Percentiles rank a stretch among this genome's conserved stretches.
These are phyloP conservation scores for Pseudococcus jackbeardsleyi DNA, from an alignment of 2,888 invertebrate genomes.

Conservation along the genomic window DNA sequence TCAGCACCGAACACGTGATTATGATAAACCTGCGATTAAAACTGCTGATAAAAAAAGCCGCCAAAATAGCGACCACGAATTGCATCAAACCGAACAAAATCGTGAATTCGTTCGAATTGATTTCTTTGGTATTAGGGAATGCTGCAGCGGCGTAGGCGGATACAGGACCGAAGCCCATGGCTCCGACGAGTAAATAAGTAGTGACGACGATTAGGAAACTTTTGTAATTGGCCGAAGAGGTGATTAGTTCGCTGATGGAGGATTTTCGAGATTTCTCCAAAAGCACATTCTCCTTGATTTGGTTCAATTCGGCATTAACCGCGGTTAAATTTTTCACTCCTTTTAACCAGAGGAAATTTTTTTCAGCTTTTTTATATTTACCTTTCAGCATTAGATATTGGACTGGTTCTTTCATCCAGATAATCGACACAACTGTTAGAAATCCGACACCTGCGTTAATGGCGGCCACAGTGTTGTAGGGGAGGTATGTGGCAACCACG, in stretches of 20 bases:
- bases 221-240: conserved; percentile 9
- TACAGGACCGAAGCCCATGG: conserved; percentile 17
- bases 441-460: conserved; percentile 66
- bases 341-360: conserved; percentile 52
- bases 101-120: conserved; percentile 41
- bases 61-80: conserved; percentile 10
- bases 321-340: background rate
- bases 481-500: conserved; percentile 66
- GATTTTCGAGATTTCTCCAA: conserved; percentile 16
- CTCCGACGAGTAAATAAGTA: conserved; percentile 26
- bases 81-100: conserved; percentile 37
- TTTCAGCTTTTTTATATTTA: conserved; percentile 61
- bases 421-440: conserved; percentile 61
- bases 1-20: background rate
- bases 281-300: background rate
- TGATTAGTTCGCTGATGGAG: conserved; percentile 30
- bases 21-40: conserved; percentile 42
- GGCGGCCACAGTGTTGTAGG: conserved; percentile 66
- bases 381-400: conserved; percentile 66
- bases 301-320: background rate
- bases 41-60: conserved; percentile 22
- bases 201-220: conserved; percentile 41
- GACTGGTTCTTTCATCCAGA: conserved; percentile 67
- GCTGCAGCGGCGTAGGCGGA: background rate
- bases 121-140: background rate